phyloP scores from a whole-genome alignment of 2,888 invertebrate genomes.

The Cremastinae sp. region DNA sequence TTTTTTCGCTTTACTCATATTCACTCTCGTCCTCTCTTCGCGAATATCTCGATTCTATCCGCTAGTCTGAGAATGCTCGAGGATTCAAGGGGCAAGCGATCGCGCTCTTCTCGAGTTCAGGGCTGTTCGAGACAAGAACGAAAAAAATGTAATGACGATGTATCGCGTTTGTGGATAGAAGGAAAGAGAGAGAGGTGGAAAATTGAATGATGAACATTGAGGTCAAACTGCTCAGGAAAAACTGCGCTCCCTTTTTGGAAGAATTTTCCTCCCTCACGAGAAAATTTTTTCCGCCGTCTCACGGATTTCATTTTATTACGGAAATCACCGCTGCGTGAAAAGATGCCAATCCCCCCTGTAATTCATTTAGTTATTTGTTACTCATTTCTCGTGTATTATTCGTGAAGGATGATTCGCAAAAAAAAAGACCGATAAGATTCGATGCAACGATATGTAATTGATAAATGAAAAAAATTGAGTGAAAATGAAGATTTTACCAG shows the following conservation, averaged over 20 bases:
- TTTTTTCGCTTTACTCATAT: slow-evolving; percentile 42
- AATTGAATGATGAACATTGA: background rate
- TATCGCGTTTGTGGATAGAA: background rate
- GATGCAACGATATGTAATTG: too few relatives aligned
- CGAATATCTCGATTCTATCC: slow-evolving; percentile 55
- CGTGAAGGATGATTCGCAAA: too few relatives aligned
- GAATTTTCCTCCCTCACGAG: background rate
- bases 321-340: too few relatives aligned
- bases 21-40: slow-evolving; percentile 48
- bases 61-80: slow-evolving; percentile 73
- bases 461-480: too few relatives aligned
- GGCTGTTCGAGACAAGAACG: slow-evolving; percentile 5
- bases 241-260: too few relatives aligned
- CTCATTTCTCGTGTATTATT: too few relatives aligned
- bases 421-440: too few relatives aligned
- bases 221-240: background rate
- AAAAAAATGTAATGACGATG: slow-evolving; percentile 17
- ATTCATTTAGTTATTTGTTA: too few relatives aligned
- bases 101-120: slow-evolving; percentile 46
- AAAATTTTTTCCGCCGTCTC: too few relatives aligned
- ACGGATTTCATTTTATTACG: too few relatives aligned
- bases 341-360: too few relatives aligned
- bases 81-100: slow-evolving; percentile 65
- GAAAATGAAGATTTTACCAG: too few relatives aligned
- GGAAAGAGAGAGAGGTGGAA: slow-evolving; percentile 3